phyloP scores from a whole-genome alignment of 2,113 vertebrate genomes.

The Antennarius striatus region DNA sequence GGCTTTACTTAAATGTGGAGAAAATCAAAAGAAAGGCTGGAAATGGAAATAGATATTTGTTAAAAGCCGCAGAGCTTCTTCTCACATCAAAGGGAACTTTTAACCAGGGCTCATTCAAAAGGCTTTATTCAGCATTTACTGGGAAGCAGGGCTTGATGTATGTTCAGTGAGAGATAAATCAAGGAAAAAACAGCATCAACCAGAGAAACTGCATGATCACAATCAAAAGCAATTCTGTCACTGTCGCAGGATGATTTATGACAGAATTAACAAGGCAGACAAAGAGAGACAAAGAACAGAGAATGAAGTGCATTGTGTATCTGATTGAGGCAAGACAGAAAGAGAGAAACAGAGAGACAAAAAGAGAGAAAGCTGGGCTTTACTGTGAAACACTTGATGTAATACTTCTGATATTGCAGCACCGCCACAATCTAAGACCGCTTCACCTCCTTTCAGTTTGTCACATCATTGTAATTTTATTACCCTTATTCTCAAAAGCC shows the following conservation, averaged over 20 bases:
- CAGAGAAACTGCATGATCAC: constrained; percentile 54
- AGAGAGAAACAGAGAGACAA: constrained; percentile 21
- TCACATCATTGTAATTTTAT: constrained; percentile 66
- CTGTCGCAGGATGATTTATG: constrained; percentile 62
- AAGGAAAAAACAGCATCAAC: constrained; percentile 52
- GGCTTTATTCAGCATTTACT: constrained; percentile 31
- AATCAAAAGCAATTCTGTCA: constrained; percentile 68
- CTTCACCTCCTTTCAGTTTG: constrained; percentile 65
- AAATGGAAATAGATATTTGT: constrained; percentile 21
- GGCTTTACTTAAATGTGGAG: constrained; percentile 26
- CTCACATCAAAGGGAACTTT: constrained; percentile 38
- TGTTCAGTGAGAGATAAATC: constrained; percentile 27
- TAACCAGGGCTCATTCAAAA: constrained; percentile 28
- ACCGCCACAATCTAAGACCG: constrained; percentile 29
- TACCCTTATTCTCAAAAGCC: constrained; percentile 56
- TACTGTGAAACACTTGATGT: constrained; percentile 48
- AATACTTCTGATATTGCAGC: constrained; percentile 40
- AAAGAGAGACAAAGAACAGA: constrained; percentile 23
- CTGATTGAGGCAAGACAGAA: constrained; percentile 13
- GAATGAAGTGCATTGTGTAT: constrained; percentile 20
- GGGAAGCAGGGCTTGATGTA: constrained; percentile 28
- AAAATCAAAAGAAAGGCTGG: constrained; percentile 18
- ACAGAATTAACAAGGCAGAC: constrained; percentile 56
- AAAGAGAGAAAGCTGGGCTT: constrained; percentile 9
- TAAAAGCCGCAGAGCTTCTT: constrained; percentile 5